phyloP scores from a whole-genome alignment of 1,140 invertebrate genomes.

The Rhopalosiphum padi region DNA sequence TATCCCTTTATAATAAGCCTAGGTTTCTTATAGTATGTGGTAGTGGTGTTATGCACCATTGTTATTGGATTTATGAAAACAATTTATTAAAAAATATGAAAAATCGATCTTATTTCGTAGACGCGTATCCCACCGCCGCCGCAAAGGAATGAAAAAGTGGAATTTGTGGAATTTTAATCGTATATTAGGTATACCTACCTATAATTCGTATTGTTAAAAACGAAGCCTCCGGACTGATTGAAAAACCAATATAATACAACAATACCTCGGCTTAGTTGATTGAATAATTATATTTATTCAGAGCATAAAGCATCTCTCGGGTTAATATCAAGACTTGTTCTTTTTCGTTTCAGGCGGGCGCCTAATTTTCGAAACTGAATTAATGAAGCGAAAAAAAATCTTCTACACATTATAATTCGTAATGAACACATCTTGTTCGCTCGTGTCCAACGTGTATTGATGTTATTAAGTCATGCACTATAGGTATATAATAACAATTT shows the following conservation, averaged over 20 bases:
- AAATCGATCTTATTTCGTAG: background rate
- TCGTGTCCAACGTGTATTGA: background rate
- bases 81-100: constrained; percentile 2
- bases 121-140: background rate
- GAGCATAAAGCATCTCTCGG: background rate
- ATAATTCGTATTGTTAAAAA: background rate
- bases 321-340: background rate
- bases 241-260: constrained; percentile 11
- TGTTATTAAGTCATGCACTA: background rate
- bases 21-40: background rate
- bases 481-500: background rate
- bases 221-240: background rate
- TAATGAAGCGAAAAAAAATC: background rate
- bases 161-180: constrained; percentile 2
- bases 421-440: background rate
- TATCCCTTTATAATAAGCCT: no score
- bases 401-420: background rate
- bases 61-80: background rate
- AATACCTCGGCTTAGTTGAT: background rate
- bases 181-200: background rate
- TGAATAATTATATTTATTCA: constrained; percentile 20
- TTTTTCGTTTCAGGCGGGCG: background rate
- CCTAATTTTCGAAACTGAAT: background rate
- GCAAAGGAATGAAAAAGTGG: background rate
- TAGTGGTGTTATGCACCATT: background rate